phyloP scores from a whole-genome alignment of 2,113 vertebrate species.

The Dipodomys merriami region DNA sequence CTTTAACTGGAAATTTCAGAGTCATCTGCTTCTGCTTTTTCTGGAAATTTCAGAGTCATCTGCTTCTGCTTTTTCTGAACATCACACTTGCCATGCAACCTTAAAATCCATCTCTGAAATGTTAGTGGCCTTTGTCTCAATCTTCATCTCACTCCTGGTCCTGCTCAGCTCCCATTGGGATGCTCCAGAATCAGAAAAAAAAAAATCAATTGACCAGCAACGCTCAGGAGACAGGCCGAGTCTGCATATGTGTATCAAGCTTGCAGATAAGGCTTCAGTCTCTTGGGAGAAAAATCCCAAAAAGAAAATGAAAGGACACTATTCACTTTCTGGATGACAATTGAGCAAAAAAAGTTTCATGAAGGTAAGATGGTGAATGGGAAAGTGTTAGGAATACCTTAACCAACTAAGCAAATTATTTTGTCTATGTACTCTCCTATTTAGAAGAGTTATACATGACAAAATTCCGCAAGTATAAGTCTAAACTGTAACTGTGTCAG shows the following conservation, averaged over 20 bases:
- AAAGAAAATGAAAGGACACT: not conserved
- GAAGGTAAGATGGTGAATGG: not conserved
- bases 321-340: not conserved
- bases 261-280: not conserved
- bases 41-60: not conserved
- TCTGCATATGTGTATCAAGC: not conserved
- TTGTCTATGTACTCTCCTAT: not conserved
- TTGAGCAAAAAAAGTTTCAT: not conserved
- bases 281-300: not conserved
- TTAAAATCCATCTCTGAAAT: not conserved
- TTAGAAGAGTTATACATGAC: not conserved
- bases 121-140: not conserved
- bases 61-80: not conserved
- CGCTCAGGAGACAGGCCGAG: not conserved
- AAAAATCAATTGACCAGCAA: not conserved
- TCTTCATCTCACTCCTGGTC: not conserved
- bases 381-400: not conserved
- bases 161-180: not conserved
- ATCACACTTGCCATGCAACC: not conserved
- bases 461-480: not conserved
- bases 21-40: not conserved
- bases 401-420: slow-evolving; percentile 15
- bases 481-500: not conserved
- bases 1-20: not conserved
- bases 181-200: not conserved